Evolutionary conservation across 2,797 vertebrate genomes (phyloP), one percentile per base, ranked within the genome.

Genomic region (Xiphorhynchus erythropygius): DNA sequence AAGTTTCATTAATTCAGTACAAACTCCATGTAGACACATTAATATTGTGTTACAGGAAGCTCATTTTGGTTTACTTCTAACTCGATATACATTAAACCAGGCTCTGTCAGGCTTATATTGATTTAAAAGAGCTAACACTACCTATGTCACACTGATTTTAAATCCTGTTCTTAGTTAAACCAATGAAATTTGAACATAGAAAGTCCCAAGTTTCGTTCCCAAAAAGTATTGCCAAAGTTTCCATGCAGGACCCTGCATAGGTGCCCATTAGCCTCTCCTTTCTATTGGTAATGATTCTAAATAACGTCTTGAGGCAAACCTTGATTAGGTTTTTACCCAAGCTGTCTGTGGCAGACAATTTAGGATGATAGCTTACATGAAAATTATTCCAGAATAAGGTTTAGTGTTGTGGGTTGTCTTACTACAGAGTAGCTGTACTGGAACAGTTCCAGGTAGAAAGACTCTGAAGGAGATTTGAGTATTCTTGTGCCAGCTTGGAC

Each of bases 251-350:
- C 59, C 50, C 17, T 47, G 16, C 3, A 8, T 3, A 87, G 42
- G 75, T 80, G 68, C 18, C 49, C 80, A 73, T 94, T 86, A 92
- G 41, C 28, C 37, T 90, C 69, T 94, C 46, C 82, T 84, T 95
- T 94, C 70, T 57, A 15, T 81, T 79, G 59, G 85, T 93, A 81
- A 87, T 87, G 64, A 89, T 67, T 65, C 69, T 80, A 63, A 92
- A 86, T 70, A 95, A 92, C 1, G 0, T 94, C 74, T 82, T 83
- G 70, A 96, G 67, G 71, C 73, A 92, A 96, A 64, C 39, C 63
- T 92, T 87, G 75, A 86, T 95, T 95, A 92, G 27, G 25, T 60
- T 90, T 79, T 82, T 95, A 94, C 73, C 83, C 73, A 93, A 94
- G 62, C 28, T 77, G 35, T 77, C 75, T 89, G 63, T 75, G 78